These are phyloP conservation scores for Cyrtodaria siliqua DNA, from an alignment of 2,888 invertebrate species.

Conservation along the genomic window DNA sequence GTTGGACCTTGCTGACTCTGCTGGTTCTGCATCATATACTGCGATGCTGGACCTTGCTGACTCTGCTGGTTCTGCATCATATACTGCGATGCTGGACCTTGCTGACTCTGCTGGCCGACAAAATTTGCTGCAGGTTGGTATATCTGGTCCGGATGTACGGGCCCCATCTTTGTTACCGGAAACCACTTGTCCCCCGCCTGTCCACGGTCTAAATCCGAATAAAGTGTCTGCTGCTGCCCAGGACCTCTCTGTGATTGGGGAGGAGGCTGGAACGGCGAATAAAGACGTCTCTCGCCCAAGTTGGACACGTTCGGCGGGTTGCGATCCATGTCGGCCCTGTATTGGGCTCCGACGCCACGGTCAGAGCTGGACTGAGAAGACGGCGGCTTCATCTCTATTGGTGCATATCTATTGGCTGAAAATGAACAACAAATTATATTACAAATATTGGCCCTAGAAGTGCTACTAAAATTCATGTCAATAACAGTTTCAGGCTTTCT, in stretches of 20 bases:
- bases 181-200: constrained; percentile 55
- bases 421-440: no score
- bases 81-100: constrained; percentile 36
- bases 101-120: background rate
- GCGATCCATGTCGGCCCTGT: constrained; percentile 23
- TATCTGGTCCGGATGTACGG: background rate
- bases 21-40: constrained; percentile 52
- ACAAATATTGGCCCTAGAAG: no score
- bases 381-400: constrained; percentile 41
- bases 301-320: background rate
- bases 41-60: constrained; percentile 26
- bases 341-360: constrained; percentile 13
- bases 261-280: constrained; percentile 54
- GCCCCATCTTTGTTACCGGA: constrained; percentile 29
- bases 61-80: constrained; percentile 51
- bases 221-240: constrained; percentile 35
- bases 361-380: constrained; percentile 59
- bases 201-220: constrained; percentile 49
- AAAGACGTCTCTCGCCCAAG: constrained; percentile 34
- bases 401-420: constrained; percentile 59
- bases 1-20: no score
- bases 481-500: no score
- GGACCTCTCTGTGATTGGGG: constrained; percentile 9
- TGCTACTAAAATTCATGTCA: no score
- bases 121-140: constrained; percentile 6